Base-by-base conservation (phyloP, 2,888 invertebrate species). In the Adelognathus sp. region DNA sequence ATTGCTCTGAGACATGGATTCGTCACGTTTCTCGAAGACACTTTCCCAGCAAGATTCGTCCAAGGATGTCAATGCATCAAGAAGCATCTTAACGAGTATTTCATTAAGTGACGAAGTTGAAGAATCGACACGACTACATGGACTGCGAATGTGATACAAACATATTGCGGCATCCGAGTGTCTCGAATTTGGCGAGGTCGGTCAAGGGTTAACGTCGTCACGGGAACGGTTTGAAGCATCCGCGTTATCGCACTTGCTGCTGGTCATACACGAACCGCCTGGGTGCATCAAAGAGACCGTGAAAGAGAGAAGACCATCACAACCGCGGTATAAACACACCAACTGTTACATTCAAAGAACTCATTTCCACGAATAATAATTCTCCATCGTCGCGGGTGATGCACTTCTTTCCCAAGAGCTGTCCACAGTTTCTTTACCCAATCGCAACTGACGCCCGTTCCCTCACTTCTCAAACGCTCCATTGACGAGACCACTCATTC, bases 311-410 rank as follows among this genome's bases (percentile, higher is more conserved):
- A 67, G 27, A 73, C 29, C 58, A 18, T 29, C 31, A 64, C 27
- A 64, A 50, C 60, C 27, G 9, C 16, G 21, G 41, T 11, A 36
- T 6, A 24, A 27, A 7, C 14, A 24, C 31, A 31, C 14, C 18
- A 9, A 36, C 14, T 31, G 58, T 67, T 61, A 73, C 50, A 61
- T 69, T 70, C 66, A 64, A 29, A 41, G 64, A 58, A 52, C 21
- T 39, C 69, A 39, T 36, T 78, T 74, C 78, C 64, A 58, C 58
- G 78, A 78, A 78, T 74, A 66, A 70, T 78, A 74, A 64, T 71
- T 66, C 60, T 41, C 50, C 52, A 64, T 7, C 14, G n/a, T n/a
- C n/a, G n/a, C n/a, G 16, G 36, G 60, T 39, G 76, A 39, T 54
- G 27, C 18, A 58, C 39, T 70, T 21, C 70, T 39, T 64, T 63